A percentile compares a stretch with the other conserved stretches of the same genome.
phyloP scores from a whole-genome alignment of 2,888 invertebrate species.

The Lysandra bellargus region DNA sequence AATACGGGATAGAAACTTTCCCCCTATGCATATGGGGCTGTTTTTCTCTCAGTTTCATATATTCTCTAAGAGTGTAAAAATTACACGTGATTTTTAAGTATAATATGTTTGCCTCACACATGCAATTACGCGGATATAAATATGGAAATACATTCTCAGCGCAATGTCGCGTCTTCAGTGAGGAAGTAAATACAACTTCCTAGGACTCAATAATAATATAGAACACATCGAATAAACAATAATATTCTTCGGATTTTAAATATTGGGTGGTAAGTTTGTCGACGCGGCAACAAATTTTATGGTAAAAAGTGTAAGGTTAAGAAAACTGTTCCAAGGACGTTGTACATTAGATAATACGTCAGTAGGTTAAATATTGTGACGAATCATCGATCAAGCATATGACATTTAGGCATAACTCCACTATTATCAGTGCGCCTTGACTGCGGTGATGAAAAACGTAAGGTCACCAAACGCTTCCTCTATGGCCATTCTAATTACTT shows the following conservation, averaged over 20 bases:
- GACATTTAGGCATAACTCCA: slow-evolving; percentile 29
- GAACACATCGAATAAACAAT: no score
- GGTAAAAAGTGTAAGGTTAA: not conserved
- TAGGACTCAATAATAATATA: not conserved
- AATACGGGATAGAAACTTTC: no score
- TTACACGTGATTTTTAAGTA: not conserved
- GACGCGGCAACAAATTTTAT: not conserved
- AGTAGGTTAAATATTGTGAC: slow-evolving; percentile 22
- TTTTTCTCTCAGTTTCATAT: not conserved
- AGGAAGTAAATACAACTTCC: slow-evolving; percentile 3
- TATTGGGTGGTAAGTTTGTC: not conserved
- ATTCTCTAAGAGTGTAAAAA: not conserved
- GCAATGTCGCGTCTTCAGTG: slow-evolving; percentile 1
- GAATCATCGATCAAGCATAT: slow-evolving; percentile 30
- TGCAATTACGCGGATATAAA: not conserved
- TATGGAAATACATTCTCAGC: slow-evolving; percentile 1
- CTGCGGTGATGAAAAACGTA: slow-evolving; percentile 32
- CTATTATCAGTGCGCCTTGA: slow-evolving; percentile 33
- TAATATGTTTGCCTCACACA: not conserved
- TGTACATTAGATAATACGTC: slow-evolving; percentile 1
- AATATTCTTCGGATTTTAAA: no score
- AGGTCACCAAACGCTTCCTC: slow-evolving; percentile 35
- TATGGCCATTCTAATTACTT: slow-evolving; percentile 33
- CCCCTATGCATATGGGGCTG: not conserved
- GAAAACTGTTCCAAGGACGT: slow-evolving; percentile 13